Percentiles rank a stretch among this genome's conserved stretches.
Conservation (phyloP, 2,888 invertebrate genomes). For the Chrysolina oricalcia region DNA sequence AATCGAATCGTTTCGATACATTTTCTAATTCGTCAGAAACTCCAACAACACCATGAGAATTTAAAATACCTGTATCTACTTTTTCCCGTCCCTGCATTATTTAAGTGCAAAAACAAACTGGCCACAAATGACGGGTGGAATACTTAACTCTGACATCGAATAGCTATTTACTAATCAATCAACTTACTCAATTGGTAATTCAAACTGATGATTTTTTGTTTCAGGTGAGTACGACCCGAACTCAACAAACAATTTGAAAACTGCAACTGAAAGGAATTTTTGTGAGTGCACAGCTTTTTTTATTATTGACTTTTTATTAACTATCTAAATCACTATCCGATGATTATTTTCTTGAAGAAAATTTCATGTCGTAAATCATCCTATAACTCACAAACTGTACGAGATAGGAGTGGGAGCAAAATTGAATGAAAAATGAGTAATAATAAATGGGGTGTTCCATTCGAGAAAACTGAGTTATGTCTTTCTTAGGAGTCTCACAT, state of each 20-base stretch:
- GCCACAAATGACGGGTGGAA: slow-evolving; percentile 17
- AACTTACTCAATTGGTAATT: slow-evolving; percentile 35
- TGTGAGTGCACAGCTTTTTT: slow-evolving; percentile 25
- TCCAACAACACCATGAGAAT: slow-evolving; percentile 31
- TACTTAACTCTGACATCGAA: slow-evolving; percentile 38
- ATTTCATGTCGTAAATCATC: too few species aligned
- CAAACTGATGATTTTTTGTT: slow-evolving; percentile 37
- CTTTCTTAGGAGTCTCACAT: too few species aligned
- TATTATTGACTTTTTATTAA: too few species aligned
- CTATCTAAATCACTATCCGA: too few species aligned
- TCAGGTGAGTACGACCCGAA: slow-evolving; percentile 37
- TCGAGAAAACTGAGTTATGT: too few species aligned
- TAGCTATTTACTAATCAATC: slow-evolving; percentile 40
- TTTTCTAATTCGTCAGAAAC: neutral
- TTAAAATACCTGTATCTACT: slow-evolving; percentile 35
- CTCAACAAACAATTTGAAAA: slow-evolving; percentile 29
- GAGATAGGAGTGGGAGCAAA: too few species aligned
- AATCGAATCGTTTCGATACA: neutral
- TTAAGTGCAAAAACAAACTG: slow-evolving; percentile 22
- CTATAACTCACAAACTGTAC: too few species aligned
- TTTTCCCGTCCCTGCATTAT: slow-evolving; percentile 25
- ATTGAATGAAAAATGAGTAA: too few species aligned
- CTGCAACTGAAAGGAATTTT: neutral
- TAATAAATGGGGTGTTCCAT: too few species aligned
- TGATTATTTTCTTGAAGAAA: too few species aligned